phyloP scores from a whole-genome alignment of 2,797 vertebrate genomes.

The Helarctos malayanus region DNA sequence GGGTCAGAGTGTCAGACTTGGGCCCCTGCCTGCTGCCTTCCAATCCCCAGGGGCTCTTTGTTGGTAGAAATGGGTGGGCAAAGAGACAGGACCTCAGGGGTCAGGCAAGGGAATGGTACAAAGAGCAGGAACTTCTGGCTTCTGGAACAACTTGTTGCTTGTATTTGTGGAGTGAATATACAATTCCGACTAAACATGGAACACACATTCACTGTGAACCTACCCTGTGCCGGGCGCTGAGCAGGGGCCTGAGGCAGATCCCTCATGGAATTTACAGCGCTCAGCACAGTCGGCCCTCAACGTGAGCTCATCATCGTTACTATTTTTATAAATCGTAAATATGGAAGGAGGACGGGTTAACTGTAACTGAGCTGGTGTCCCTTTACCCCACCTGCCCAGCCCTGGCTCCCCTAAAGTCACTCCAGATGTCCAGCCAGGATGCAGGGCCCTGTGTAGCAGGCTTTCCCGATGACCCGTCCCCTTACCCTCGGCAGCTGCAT shows the following conservation, averaged over 20 bases:
- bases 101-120: background rate
- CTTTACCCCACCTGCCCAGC: background rate
- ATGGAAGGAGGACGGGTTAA: background rate
- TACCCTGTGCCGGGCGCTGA: background rate
- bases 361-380: background rate
- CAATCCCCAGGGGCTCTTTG: background rate
- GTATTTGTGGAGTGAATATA: background rate
- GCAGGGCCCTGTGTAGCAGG: background rate
- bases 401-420: background rate
- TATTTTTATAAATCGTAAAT: background rate
- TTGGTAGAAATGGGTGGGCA: background rate
- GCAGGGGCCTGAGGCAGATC: background rate
- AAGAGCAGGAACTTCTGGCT: background rate
- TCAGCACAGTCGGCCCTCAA: background rate
- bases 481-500: slow-evolving; percentile 70
- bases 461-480: background rate
- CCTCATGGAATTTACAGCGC: background rate
- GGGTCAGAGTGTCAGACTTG: background rate
- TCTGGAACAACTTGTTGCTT: background rate
- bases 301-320: background rate
- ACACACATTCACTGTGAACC: background rate
- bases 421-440: background rate
- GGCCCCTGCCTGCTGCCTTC: background rate
- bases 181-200: background rate
- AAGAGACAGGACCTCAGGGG: background rate